These are phyloP conservation scores for Drosophila varians DNA, from an alignment of 1,140 invertebrate species.

Conservation along the genomic window DNA sequence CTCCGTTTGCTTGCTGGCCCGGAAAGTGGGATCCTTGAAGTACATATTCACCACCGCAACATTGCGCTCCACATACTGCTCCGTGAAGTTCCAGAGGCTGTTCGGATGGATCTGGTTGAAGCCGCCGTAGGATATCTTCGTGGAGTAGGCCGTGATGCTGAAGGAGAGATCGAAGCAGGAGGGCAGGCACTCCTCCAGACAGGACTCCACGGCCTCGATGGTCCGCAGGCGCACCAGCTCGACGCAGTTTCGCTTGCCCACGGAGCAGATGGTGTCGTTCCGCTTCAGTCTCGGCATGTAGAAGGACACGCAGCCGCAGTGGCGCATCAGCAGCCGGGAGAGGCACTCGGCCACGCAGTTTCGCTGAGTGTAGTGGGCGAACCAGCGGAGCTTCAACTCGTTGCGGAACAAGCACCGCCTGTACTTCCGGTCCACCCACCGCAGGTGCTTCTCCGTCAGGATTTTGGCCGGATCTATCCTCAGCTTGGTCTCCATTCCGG, in stretches of 20 bases:
- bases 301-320: constrained; percentile 88
- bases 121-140: constrained; percentile 74
- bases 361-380: constrained; percentile 70
- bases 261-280: constrained; percentile 64
- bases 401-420: constrained; percentile 89
- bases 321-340: constrained; percentile 86
- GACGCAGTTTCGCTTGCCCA: constrained; percentile 53
- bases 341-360: constrained; percentile 90
- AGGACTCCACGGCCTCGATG: constrained; percentile 45
- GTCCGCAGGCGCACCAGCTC: constrained; percentile 55
- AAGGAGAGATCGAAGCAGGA: constrained; percentile 89
- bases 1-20: constrained; percentile 88
- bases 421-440: constrained; percentile 86
- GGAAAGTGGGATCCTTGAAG: constrained; percentile 88
- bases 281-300: constrained; percentile 86
- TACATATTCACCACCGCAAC: constrained; percentile 90
- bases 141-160: constrained; percentile 85
- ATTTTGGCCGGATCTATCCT: constrained; percentile 87
- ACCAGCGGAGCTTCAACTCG: constrained; percentile 88
- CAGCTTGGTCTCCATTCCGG: constrained; percentile 88
- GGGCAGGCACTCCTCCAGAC: constrained; percentile 86
- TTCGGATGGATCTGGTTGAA: constrained; percentile 46
- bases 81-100: constrained; percentile 85
- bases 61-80: constrained; percentile 88
- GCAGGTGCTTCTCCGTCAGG: constrained; percentile 85